Conservation (phyloP, 2,113 vertebrate genomes). For the Struthidea cinerea region DNA sequence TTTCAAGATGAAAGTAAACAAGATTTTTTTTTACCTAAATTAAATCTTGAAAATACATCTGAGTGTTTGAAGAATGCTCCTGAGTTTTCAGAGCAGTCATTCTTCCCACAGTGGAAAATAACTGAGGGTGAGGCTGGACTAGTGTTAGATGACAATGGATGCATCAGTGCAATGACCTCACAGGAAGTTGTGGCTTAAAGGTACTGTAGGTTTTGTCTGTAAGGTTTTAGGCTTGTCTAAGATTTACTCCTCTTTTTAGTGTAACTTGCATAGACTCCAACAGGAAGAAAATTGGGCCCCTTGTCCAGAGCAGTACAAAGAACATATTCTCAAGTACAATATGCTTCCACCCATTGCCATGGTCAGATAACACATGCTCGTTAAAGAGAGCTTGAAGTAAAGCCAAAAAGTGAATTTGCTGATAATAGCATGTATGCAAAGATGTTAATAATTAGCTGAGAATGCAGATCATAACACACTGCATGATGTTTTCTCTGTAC, state of each 20-base stretch:
- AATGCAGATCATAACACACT: conserved; percentile 51
- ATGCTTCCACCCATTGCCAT: not conserved
- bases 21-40: not conserved
- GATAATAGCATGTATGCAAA: conserved; percentile 57
- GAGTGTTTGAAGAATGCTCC: not conserved
- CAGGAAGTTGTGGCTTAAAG: not conserved
- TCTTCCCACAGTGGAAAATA: not conserved
- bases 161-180: not conserved
- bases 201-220: not conserved
- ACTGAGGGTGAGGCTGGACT: not conserved
- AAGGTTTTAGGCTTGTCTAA: not conserved
- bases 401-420: conserved; percentile 56
- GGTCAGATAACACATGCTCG: conserved; percentile 44
- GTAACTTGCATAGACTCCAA: not conserved
- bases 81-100: not conserved
- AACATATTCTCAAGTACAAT: not conserved
- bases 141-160: not conserved
- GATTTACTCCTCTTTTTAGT: not conserved
- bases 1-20: conserved; percentile 23
- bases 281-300: not conserved
- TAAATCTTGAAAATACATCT: conserved; percentile 32
- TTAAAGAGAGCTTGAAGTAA: conserved; percentile 58
- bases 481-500: conserved; percentile 31
- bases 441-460: conserved; percentile 72
- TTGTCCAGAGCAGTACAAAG: not conserved